Conservation (phyloP, 1,140 invertebrate genomes). For the Zophobas atratus region DNA sequence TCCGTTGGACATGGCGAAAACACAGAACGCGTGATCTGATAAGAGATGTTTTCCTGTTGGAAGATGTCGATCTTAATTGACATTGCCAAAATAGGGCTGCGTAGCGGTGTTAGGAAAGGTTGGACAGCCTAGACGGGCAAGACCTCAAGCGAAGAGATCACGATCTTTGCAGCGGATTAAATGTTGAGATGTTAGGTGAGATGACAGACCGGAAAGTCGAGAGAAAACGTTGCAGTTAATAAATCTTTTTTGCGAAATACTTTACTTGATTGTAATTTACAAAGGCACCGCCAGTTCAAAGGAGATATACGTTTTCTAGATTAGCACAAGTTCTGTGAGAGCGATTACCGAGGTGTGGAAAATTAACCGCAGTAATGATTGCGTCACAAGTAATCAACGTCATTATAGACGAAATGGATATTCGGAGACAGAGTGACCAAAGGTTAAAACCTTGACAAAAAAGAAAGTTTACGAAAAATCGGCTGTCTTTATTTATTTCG, state of each 20-base stretch:
- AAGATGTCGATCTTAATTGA: background rate
- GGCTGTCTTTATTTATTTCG: no score
- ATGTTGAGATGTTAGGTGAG: slow-evolving; percentile 28
- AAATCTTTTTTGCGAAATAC: slow-evolving; percentile 39
- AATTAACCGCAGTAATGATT: slow-evolving; percentile 21
- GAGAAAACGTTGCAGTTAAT: slow-evolving; percentile 38
- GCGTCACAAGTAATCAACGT: slow-evolving; percentile 23
- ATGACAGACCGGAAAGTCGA: slow-evolving; percentile 37
- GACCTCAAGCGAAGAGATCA: slow-evolving; percentile 6
- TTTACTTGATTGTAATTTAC: slow-evolving; percentile 35
- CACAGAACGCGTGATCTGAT: background rate
- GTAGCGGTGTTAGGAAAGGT: background rate
- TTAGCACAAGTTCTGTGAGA: slow-evolving; percentile 19
- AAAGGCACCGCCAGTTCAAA: slow-evolving; percentile 33
- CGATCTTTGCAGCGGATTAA: slow-evolving; percentile 26
- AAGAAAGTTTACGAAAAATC: no score
- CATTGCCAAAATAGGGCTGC: slow-evolving; percentile 8
- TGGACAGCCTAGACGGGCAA: background rate
- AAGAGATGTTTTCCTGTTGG: background rate
- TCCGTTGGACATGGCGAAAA: background rate
- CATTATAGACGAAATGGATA: background rate
- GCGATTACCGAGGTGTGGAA: slow-evolving; percentile 38
- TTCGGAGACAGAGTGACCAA: no score
- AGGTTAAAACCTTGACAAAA: no score
- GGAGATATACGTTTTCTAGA: slow-evolving; percentile 32